Percentiles rank a stretch among this genome's conserved stretches.
Conservation (phyloP, 2,888 invertebrate species). For the Nesidiocoris tenuis region DNA sequence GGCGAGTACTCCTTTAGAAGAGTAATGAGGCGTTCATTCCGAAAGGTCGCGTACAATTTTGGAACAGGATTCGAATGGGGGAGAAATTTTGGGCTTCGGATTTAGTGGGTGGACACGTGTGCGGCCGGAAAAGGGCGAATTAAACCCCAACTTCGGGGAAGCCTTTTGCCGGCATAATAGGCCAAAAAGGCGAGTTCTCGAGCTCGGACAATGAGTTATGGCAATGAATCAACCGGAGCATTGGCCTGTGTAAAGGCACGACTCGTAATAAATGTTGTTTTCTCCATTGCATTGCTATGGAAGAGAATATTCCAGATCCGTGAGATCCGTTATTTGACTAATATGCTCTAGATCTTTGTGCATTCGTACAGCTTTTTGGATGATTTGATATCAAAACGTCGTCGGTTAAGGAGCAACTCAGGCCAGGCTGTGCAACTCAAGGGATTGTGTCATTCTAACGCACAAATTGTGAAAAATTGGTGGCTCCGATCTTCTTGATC, state of each 20-base stretch:
- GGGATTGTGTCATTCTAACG: too few species aligned
- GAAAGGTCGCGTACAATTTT: not conserved
- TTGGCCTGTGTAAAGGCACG: not conserved
- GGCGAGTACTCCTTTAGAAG: constrained; percentile 24
- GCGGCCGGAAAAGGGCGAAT: not conserved
- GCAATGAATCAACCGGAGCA: not conserved
- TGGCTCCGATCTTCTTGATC: too few species aligned
- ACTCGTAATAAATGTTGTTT: not conserved
- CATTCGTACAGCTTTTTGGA: too few species aligned
- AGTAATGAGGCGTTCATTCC: constrained; percentile 31
- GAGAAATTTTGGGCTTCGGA: not conserved
- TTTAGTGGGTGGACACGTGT: not conserved
- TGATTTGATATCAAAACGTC: too few species aligned
- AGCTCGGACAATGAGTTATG: not conserved
- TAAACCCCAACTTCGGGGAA: not conserved
- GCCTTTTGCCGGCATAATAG: not conserved
- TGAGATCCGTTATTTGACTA: too few species aligned
- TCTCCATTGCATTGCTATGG: not conserved
- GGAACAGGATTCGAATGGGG: not conserved
- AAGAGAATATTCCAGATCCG: too few species aligned
- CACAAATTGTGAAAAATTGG: too few species aligned
- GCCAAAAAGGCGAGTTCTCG: not conserved
- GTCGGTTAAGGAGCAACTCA: too few species aligned
- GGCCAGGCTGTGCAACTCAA: too few species aligned
- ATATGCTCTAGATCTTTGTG: too few species aligned